phyloP scores from a whole-genome alignment of 2,113 vertebrate species.

The Cettia cetti region DNA sequence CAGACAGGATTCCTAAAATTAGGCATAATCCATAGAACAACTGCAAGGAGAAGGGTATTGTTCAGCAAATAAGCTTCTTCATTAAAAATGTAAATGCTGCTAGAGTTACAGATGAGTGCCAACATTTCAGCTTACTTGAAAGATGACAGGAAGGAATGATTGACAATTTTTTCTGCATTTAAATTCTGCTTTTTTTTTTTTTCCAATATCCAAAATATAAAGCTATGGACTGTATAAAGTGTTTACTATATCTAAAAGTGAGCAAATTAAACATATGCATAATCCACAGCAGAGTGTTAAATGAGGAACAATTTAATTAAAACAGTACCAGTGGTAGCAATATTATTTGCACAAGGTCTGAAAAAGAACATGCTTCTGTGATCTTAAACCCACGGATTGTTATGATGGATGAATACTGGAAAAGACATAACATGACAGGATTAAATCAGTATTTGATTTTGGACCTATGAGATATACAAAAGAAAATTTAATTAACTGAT shows the following conservation, averaged over 20 bases:
- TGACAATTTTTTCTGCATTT: not conserved
- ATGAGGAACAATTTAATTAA: not conserved
- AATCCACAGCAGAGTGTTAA: not conserved
- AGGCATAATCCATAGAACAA: not conserved
- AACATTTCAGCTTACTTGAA: not conserved
- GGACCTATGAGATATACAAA: not conserved
- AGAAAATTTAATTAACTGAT: not conserved
- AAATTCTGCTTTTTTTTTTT: not conserved
- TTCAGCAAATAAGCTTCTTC: constrained; percentile 38
- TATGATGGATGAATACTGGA: not conserved
- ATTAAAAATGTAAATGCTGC: constrained; percentile 48
- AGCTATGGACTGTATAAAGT: not conserved
- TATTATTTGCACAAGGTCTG: not conserved
- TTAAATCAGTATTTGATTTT: not conserved
- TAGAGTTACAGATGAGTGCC: not conserved
- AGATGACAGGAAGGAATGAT: constrained; percentile 5
- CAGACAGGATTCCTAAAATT: not conserved
- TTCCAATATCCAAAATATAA: not conserved
- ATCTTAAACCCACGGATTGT: not conserved
- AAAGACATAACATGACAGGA: not conserved
- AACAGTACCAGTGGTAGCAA: not conserved
- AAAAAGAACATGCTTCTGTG: not conserved
- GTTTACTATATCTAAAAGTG: not conserved
- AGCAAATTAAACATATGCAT: not conserved
- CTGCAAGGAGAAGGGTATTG: not conserved